These are phyloP conservation scores for Digitonthophagus gazella DNA, from an alignment of 2,888 invertebrate genomes.

Conservation along the genomic window DNA sequence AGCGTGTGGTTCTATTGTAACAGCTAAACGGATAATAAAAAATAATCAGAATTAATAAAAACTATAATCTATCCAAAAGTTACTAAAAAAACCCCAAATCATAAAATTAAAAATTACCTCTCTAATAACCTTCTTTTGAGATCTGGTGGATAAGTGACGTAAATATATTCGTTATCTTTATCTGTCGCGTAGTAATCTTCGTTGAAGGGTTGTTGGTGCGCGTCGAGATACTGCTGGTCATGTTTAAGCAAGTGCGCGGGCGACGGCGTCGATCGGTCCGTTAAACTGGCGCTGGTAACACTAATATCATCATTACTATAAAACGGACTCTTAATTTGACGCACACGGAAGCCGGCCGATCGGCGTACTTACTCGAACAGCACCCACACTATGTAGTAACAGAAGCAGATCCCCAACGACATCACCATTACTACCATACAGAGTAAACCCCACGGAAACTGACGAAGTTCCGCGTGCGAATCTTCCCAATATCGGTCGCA, in stretches of 20 bases:
- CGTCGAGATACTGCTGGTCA: conserved; percentile 41
- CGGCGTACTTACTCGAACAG: conserved; percentile 80
- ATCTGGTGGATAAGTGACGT: conserved; percentile 85
- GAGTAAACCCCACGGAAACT: conserved; percentile 77
- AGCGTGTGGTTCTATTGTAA: conserved; percentile 80
- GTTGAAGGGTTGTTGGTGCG: conserved; percentile 42
- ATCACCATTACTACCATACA: conserved; percentile 78
- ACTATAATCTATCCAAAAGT: not conserved
- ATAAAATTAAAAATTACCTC: conserved; percentile 56
- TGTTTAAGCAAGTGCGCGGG: conserved; percentile 59
- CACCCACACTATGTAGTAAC: conserved; percentile 91
- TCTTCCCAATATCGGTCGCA: conserved; percentile 93
- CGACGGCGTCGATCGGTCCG: conserved; percentile 66
- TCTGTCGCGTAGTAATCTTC: conserved; percentile 46
- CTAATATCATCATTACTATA: conserved; percentile 69
- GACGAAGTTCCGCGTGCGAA: conserved; percentile 67
- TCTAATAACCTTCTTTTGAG: conserved; percentile 79
- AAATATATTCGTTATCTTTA: conserved; percentile 75
- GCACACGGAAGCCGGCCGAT: not conserved
- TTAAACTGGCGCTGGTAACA: conserved; percentile 65
- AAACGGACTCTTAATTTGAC: conserved; percentile 26
- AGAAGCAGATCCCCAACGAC: conserved; percentile 80
- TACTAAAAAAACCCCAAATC: not conserved
- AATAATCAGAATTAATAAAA: not conserved
- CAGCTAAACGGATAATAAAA: conserved; percentile 58